Conservation (phyloP, 2,113 vertebrate genomes). For the Corynorhinus townsendii region DNA sequence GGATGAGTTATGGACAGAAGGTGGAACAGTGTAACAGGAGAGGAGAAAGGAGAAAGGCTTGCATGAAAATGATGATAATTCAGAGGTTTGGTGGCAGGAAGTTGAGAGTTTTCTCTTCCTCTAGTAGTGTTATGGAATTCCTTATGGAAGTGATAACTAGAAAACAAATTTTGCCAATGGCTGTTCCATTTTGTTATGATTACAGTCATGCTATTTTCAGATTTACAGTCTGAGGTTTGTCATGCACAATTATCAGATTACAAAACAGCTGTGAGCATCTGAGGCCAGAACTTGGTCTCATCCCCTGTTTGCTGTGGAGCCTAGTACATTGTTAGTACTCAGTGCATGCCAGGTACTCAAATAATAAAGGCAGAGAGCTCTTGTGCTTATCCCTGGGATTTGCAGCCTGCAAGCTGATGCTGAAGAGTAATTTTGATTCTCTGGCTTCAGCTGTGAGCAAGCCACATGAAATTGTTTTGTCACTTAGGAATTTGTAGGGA, state of each 20-base stretch:
- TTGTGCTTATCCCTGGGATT: constrained; percentile 45
- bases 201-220: constrained; percentile 71
- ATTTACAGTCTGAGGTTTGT: constrained; percentile 72
- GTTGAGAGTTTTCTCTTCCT: constrained; percentile 53
- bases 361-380: constrained; percentile 48
- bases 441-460: constrained; percentile 53
- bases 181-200: constrained; percentile 72
- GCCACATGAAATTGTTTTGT: constrained; percentile 49
- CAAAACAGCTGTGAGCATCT: constrained; percentile 70
- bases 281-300: constrained; percentile 53
- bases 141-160: constrained; percentile 73
- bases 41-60: constrained; percentile 17
- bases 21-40: constrained; percentile 9
- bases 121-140: constrained; percentile 59
- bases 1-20: not conserved
- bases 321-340: constrained; percentile 40
- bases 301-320: not conserved
- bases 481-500: constrained; percentile 28
- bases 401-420: constrained; percentile 32
- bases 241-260: constrained; percentile 75
- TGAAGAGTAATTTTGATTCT: constrained; percentile 50
- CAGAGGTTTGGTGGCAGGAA: constrained; percentile 52
- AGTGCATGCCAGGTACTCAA: constrained; percentile 49
- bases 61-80: constrained; percentile 36
- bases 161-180: constrained; percentile 73